Evolutionary conservation across 1,140 invertebrate genomes (phyloP), one percentile per base, ranked within the genome.

Genomic region (Spodoptera frugiperda): DNA sequence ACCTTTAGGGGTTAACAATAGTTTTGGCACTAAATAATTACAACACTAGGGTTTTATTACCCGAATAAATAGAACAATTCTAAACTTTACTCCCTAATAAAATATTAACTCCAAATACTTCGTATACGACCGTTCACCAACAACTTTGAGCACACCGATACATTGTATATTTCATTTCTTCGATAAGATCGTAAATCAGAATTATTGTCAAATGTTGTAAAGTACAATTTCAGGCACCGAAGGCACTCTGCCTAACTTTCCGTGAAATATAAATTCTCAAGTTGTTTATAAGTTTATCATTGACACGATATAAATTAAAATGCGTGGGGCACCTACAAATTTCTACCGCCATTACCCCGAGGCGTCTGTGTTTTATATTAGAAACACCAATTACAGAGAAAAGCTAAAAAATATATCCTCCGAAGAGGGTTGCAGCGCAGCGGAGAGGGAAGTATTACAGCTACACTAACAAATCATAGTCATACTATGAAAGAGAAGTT

Each of bases 261-360:
- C 48, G 72, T 75, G 72, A 71, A 82, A 80, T 78, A 71, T 65
- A 17, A 70, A 68, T 78, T 71, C 67, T 19, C n/a, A 74, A 71
- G 63, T 74, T 77, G 76, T 74, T 55, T 73, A 63, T 53, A 75
- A 75, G 59, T 75, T 65, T 53, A 54, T 63, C 46, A 59, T 12
- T 53, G 55, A 48, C 30, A 57, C 55, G 75, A 30, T 46, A 80
- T 79, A 80, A 81, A 84, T 85, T 83, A 83, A 84, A 87, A 87
- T 85, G 78, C 83, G 73, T 63, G 77, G 74, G 71, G 81, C 79
- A 79, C 81, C 80, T 73, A 81, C 78, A 67, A 80, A 83, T 84
- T 78, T 61, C 63, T 67, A n/a, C 44, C 39, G 51, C 70, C 59
- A 71, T 80, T 79, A 81, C 78, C 75, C 49, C 46, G 33, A 30